phyloP scores from a whole-genome alignment of 2,113 vertebrate genomes.

The Nibea coibor region DNA sequence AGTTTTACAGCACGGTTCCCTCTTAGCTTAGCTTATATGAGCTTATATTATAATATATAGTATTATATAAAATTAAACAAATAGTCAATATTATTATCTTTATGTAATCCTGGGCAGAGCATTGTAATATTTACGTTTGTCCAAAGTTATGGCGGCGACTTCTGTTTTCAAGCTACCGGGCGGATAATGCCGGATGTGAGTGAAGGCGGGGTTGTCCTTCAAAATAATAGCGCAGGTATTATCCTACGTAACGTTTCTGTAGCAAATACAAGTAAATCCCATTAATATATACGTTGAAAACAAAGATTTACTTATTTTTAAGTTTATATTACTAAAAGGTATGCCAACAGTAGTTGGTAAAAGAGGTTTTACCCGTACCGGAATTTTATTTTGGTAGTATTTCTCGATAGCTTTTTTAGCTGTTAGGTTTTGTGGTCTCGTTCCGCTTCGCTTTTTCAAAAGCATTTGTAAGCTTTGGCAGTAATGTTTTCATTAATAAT shows the following conservation, averaged over 20 bases:
- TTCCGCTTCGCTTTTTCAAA: neutral
- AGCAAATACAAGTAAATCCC: no score
- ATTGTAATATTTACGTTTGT: no score
- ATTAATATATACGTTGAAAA: neutral
- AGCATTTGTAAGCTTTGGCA: neutral
- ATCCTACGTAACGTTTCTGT: no score
- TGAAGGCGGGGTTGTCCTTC: neutral
- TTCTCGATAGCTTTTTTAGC: neutral
- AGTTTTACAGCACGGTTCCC: neutral
- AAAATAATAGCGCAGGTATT: constrained; percentile 20
- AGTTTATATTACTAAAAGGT: neutral
- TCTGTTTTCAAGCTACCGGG: neutral
- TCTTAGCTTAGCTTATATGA: neutral
- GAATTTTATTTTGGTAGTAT: neutral
- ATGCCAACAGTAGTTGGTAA: neutral
- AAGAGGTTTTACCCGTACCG: neutral
- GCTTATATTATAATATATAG: no score
- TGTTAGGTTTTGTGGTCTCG: neutral
- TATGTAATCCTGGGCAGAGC: fast-evolving
- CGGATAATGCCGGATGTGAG: fast-evolving
- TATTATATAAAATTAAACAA: neutral
- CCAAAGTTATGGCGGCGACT: constrained; percentile 14
- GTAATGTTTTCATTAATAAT: no score
- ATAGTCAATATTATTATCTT: neutral
- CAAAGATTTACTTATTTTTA: fast-evolving